Evolutionary conservation across 2,888 invertebrate species (phyloP).

Genomic region (Cinara cedri): DNA sequence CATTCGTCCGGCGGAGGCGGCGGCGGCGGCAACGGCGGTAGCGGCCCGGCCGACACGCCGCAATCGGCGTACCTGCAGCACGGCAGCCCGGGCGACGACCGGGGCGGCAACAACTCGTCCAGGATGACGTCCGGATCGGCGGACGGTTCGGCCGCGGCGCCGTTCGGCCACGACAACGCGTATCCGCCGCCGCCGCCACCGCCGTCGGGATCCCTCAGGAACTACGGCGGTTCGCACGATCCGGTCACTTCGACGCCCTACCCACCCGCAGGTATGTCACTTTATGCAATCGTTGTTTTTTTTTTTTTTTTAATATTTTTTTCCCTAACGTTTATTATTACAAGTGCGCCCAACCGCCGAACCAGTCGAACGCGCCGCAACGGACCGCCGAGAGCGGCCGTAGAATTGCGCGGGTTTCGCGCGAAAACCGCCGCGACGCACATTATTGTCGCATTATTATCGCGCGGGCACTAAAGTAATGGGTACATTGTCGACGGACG

Average conservation of each 20-base stretch:
- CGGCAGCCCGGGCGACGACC: constrained; percentile 66
- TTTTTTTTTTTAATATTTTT: no score
- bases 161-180: constrained; percentile 58
- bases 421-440: no score
- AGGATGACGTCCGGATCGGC: constrained; percentile 68
- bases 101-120: constrained; percentile 61
- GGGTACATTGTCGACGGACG: no score
- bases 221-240: constrained; percentile 62
- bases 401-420: no score
- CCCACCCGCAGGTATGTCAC: constrained; percentile 75
- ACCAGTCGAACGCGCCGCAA: no score
- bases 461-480: no score
- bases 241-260: constrained; percentile 71
- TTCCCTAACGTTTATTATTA: no score
- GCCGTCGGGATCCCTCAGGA: constrained; percentile 68
- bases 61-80: constrained; percentile 67
- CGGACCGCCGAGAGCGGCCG: no score
- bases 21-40: constrained; percentile 67
- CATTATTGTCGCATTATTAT: no score
- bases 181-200: constrained; percentile 77
- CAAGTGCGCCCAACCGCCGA: no score
- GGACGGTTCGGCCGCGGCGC: constrained; percentile 65
- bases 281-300: not conserved
- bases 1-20: constrained; percentile 65
- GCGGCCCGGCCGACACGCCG: constrained; percentile 66